A percentile compares a stretch with the other conserved stretches of the same genome.
Evolutionary conservation across 1,140 invertebrate species (phyloP).

Genomic region (Drosophila obscura): DNA sequence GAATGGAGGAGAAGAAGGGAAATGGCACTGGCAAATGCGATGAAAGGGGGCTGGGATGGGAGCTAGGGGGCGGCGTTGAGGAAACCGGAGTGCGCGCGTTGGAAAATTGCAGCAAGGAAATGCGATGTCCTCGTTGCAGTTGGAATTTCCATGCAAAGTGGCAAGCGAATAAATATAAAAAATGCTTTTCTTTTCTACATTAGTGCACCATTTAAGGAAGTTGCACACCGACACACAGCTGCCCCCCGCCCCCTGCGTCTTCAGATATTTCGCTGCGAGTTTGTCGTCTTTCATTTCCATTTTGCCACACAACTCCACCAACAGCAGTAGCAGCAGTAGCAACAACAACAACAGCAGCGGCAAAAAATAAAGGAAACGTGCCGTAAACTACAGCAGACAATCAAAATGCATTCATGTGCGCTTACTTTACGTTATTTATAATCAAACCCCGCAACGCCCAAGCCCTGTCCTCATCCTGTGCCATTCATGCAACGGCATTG

Average conservation of each 20-base stretch:
- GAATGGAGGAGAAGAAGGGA: constrained; percentile 5
- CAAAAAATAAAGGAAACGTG: constrained; percentile 64
- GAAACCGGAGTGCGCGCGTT: constrained; percentile 60
- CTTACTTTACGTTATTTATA: constrained; percentile 79
- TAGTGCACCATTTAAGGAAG: constrained; percentile 77
- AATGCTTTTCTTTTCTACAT: constrained; percentile 72
- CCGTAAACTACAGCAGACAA: constrained; percentile 77
- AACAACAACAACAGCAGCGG: not conserved
- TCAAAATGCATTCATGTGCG: constrained; percentile 81
- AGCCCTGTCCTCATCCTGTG: not conserved
- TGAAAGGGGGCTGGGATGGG: not conserved
- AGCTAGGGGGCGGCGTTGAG: not conserved
- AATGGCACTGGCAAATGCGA: not conserved
- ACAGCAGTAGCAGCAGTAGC: constrained; percentile 3
- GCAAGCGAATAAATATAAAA: constrained; percentile 73
- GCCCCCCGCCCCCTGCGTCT: constrained; percentile 4
- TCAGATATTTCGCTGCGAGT: constrained; percentile 29
- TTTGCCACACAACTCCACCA: constrained; percentile 32
- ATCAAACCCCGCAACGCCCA: constrained; percentile 40
- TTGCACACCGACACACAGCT: constrained; percentile 21
- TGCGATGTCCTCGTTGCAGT: constrained; percentile 70
- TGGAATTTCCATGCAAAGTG: constrained; percentile 66
- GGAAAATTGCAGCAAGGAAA: constrained; percentile 77
- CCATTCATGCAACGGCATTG: constrained; percentile 37
- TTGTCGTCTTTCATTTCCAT: constrained; percentile 62